phyloP scores from a whole-genome alignment of 2,797 vertebrate genomes.

The Sebastes taczanowskii region DNA sequence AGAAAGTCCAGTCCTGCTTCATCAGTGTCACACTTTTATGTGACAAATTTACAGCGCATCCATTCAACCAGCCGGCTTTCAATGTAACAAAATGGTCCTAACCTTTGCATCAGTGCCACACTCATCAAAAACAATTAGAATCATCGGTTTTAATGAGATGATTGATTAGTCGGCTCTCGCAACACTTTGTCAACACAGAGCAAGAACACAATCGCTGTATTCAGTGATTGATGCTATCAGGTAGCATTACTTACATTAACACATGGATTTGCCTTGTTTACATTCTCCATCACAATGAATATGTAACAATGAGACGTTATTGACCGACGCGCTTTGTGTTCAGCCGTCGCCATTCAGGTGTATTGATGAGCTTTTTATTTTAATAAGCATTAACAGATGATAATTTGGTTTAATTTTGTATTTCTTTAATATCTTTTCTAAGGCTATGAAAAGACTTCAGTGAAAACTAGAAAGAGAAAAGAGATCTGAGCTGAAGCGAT shows the following conservation, averaged over 20 bases:
- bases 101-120: conserved; percentile 63
- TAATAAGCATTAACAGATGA: background rate
- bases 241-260: conserved; percentile 61
- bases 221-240: conserved; percentile 62
- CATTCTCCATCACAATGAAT: conserved; percentile 57
- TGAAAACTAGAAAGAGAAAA: conserved; percentile 43
- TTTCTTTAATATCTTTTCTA: conserved; percentile 32
- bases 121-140: conserved; percentile 76
- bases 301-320: conserved; percentile 49
- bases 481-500: conserved; percentile 58
- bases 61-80: conserved; percentile 20
- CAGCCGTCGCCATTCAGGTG: background rate
- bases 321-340: conserved; percentile 37
- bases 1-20: conserved; percentile 18
- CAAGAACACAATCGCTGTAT: conserved; percentile 36
- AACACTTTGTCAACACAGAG: conserved; percentile 60
- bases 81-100: conserved; percentile 43
- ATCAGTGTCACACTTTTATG: conserved; percentile 34
- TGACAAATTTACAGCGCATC: conserved; percentile 34
- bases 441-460: conserved; percentile 38
- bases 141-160: conserved; percentile 68
- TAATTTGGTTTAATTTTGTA: background rate
- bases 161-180: conserved; percentile 64
- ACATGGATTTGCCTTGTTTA: conserved; percentile 59
- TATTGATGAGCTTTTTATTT: conserved; percentile 8